Evolutionary conservation across 2,113 vertebrate genomes (phyloP).

Genomic region (Gnathonemus echidnorhynchus): DNA sequence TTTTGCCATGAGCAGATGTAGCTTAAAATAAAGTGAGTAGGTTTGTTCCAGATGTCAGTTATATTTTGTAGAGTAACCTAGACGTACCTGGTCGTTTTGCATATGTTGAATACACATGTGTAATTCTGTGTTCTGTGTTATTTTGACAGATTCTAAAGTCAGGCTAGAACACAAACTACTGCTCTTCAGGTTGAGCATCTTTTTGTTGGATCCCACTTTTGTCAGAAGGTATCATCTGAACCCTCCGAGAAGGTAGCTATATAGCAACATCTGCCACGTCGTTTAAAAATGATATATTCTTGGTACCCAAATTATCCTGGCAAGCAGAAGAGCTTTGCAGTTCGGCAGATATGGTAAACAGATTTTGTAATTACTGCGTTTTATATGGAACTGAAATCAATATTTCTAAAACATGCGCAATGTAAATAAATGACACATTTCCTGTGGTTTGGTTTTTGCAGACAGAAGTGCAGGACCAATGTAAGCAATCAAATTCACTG

Average conservation of each 20-base stretch:
- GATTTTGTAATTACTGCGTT: slow-evolving; percentile 31
- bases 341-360: slow-evolving; percentile 19
- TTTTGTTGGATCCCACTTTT: neutral
- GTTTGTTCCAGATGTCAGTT: neutral
- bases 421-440: slow-evolving; percentile 30
- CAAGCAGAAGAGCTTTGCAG: slow-evolving; percentile 13
- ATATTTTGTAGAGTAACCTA: neutral
- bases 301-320: slow-evolving; percentile 16
- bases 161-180: neutral
- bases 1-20: neutral
- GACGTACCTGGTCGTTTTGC: neutral
- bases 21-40: slow-evolving; percentile 1
- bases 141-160: neutral
- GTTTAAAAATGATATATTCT: neutral
- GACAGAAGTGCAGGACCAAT: slow-evolving; percentile 33
- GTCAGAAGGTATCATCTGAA: neutral
- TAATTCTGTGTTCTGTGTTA: neutral
- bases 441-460: slow-evolving; percentile 14
- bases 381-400: slow-evolving; percentile 34
- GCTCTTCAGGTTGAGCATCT: neutral
- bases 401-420: slow-evolving; percentile 25
- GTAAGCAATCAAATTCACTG: slow-evolving; percentile 40
- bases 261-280: neutral
- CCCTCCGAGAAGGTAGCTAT: neutral
- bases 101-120: neutral